phyloP scores from a whole-genome alignment of 2,113 vertebrate species.

The Nematolebias whitei region DNA sequence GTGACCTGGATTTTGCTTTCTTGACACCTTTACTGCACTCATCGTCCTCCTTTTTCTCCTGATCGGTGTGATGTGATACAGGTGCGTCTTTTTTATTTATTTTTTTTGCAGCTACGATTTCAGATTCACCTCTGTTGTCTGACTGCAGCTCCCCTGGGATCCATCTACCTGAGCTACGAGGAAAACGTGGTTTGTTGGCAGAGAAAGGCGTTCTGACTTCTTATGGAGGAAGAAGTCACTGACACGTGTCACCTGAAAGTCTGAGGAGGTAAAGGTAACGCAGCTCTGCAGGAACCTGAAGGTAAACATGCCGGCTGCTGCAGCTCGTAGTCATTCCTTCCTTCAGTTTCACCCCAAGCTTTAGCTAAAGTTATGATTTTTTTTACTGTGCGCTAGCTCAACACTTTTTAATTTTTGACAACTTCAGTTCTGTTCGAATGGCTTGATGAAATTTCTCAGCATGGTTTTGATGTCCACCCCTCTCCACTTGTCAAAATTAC shows the following conservation, averaged over 20 bases:
- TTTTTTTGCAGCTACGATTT: conserved; percentile 46
- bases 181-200: conserved; percentile 33
- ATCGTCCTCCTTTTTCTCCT: conserved; percentile 16
- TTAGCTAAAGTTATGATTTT: too few species aligned
- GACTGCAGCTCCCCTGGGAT: conserved; percentile 42
- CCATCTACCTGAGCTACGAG: conserved; percentile 33
- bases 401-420: too few species aligned
- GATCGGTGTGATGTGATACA: conserved; percentile 33
- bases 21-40: conserved; percentile 55
- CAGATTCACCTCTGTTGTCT: conserved; percentile 27
- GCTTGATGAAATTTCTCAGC: too few species aligned
- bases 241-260: conserved; percentile 51
- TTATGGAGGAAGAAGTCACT: conserved; percentile 30
- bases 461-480: too few species aligned
- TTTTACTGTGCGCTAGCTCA: too few species aligned
- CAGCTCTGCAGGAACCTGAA: conserved; percentile 17
- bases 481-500: too few species aligned
- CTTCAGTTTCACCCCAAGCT: too few species aligned
- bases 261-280: conserved; percentile 19
- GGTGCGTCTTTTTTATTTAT: conserved; percentile 33
- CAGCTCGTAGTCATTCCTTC: neutral
- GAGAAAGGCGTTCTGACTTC: conserved; percentile 40
- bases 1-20: conserved; percentile 45
- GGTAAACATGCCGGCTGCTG: conserved; percentile 26
- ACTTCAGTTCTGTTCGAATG: too few species aligned